A percentile compares a stretch with the other conserved stretches of the same genome.
phyloP scores from a whole-genome alignment of 2,888 invertebrate species.

The Mesorhabditis belari region DNA sequence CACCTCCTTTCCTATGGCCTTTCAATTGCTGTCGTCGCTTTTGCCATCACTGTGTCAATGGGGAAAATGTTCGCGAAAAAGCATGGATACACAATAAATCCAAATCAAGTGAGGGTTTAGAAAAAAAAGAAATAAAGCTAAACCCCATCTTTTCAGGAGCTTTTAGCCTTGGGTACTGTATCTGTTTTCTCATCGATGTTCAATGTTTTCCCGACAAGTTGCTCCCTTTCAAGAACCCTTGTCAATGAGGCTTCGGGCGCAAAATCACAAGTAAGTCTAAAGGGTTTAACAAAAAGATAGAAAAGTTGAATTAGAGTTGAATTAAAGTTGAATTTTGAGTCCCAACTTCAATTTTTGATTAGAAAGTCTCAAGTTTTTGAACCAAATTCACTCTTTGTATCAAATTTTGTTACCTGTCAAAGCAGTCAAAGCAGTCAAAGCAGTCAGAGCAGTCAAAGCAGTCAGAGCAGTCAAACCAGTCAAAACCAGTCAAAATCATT shows the following conservation, averaged over 20 bases:
- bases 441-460: too few species aligned
- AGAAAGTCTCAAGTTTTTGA: too few species aligned
- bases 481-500: too few species aligned
- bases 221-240: conserved; percentile 30
- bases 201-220: conserved; percentile 27
- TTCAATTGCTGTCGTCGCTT: conserved; percentile 57
- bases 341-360: too few species aligned
- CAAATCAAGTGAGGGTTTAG: conserved; percentile 56
- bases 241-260: conserved; percentile 33
- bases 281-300: not conserved
- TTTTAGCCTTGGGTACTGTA: conserved; percentile 54
- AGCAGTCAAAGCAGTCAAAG: too few species aligned
- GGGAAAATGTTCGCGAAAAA: conserved; percentile 57
- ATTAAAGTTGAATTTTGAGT: too few species aligned
- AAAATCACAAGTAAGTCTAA: conserved; percentile 14
- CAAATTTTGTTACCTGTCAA: too few species aligned
- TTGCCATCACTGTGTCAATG: conserved; percentile 58
- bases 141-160: conserved; percentile 23
- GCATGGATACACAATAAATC: conserved; percentile 56
- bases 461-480: too few species aligned
- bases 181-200: conserved; percentile 65
- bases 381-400: too few species aligned
- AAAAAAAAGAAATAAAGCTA: not conserved
- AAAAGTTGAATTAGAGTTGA: not conserved
- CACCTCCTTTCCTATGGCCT: conserved; percentile 59